phyloP scores from a whole-genome alignment of 2,113 vertebrate genomes.

The Odontesthes bonariensis region DNA sequence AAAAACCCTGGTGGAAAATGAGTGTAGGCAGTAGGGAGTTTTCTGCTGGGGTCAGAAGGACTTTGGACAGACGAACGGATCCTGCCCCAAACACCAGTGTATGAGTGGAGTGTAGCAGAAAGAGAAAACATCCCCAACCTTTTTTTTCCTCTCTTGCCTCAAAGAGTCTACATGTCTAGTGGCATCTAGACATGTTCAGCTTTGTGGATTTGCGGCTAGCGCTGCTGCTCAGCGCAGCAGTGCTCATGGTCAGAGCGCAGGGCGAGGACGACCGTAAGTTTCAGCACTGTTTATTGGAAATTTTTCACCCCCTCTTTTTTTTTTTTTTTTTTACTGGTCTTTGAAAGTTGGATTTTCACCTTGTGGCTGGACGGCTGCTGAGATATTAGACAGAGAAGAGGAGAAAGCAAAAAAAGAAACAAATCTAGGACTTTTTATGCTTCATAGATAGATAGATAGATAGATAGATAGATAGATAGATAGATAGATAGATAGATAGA shows the following conservation, averaged over 20 bases:
- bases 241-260: slow-evolving; percentile 93
- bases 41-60: slow-evolving; percentile 96
- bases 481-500: not conserved
- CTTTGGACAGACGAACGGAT: slow-evolving; percentile 78
- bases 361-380: slow-evolving; percentile 56
- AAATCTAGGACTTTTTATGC: slow-evolving; percentile 27
- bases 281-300: slow-evolving; percentile 71
- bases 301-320: slow-evolving; percentile 48
- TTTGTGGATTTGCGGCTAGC: slow-evolving; percentile 99
- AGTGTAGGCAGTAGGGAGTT: slow-evolving; percentile 96
- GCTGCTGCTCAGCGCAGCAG: slow-evolving; percentile 94
- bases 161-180: slow-evolving; percentile 99
- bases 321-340: slow-evolving; percentile 14
- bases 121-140: slow-evolving; percentile 77
- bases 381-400: slow-evolving; percentile 56
- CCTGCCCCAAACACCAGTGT: slow-evolving; percentile 88
- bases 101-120: slow-evolving; percentile 96
- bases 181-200: slow-evolving; percentile 99
- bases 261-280: slow-evolving; percentile 96
- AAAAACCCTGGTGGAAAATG: slow-evolving; percentile 85
- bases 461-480: slow-evolving; percentile 17
- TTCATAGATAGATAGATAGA: slow-evolving; percentile 19
- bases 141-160: slow-evolving; percentile 87
- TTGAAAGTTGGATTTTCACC: slow-evolving; percentile 61
- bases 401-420: slow-evolving; percentile 40